Base-by-base conservation (phyloP, 2,797 vertebrate species). In the Anguilla megastoma region DNA sequence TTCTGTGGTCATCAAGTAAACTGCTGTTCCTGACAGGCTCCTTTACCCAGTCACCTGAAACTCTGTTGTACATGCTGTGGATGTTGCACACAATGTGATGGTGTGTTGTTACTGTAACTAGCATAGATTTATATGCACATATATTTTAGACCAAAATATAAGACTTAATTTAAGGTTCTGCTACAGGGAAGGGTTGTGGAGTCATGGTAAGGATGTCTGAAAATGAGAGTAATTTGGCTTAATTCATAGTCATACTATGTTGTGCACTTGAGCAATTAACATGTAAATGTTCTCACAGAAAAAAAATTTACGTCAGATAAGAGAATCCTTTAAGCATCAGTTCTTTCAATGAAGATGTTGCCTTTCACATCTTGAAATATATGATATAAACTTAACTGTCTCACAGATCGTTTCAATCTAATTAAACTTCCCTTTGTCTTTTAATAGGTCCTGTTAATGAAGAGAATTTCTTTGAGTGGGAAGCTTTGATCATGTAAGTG, bases 401-500 rank as follows among this genome's bases (percentile, higher is more conserved):
- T 24, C 56, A 24, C 16, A 45, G 3, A 36, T 36, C 4, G 21
- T 63, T 79, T 87, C 30, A 12, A 60, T 21, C 1, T n/a, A 41
- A 33, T n/a, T 48, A 52, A 66, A 0, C 45, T 7, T 69, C 24
- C 36, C 21, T 2, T 84, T 45, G 27, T 33, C 88, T 91, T 71
- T 74, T 84, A 85, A 71, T 91, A 99, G 98, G 98, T 90, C 98
- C 98, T 0, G 97, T 97, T 91, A 99, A 99, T 18, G 98, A 99
- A 91, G 98, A 99, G 94, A 99, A 99, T 92, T 99, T 99, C 95
- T 99, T 99, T 83, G 98, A 99, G 85, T 99, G 98, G 98, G 98
- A 99, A 92, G 98, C 98, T 60, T 92, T 99, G 66, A 99, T 99
- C 92, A 99, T 99, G 98, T 99, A 93, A 99, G 98, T 96, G 84